These are phyloP conservation scores for Argyrosomus japonicus DNA, from an alignment of 2,113 vertebrate genomes.

Conservation along the genomic window DNA sequence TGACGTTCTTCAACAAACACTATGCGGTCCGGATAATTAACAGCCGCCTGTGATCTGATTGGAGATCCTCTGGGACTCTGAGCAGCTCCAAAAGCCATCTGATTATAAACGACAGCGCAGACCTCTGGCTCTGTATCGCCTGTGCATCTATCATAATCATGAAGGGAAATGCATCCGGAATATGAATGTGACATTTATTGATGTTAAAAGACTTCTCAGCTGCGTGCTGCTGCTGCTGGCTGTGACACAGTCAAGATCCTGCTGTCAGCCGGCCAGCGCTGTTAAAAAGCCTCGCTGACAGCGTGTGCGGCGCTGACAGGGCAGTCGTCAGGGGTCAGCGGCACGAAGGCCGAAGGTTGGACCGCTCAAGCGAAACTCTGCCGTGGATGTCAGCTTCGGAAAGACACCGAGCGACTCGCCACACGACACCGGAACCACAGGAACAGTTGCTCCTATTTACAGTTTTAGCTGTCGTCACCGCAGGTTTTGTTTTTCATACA, in stretches of 20 bases:
- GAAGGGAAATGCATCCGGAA: constrained; percentile 34
- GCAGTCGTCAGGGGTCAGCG: constrained; percentile 46
- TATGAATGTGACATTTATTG: constrained; percentile 67
- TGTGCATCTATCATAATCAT: constrained; percentile 65
- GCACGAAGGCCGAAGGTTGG: constrained; percentile 20
- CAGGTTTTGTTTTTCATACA: neutral
- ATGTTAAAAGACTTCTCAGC: constrained; percentile 49
- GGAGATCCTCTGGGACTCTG: constrained; percentile 16
- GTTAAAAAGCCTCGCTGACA: constrained; percentile 33
- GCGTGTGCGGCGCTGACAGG: constrained; percentile 14
- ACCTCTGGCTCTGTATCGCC: constrained; percentile 47
- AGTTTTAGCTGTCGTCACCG: neutral
- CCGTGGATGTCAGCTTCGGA: neutral
- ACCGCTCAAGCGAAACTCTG: constrained; percentile 29
- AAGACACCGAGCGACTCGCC: neutral
- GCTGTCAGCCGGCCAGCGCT: constrained; percentile 3
- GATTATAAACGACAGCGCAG: constrained; percentile 60
- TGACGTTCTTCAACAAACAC: constrained; percentile 5
- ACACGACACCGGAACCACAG: constrained; percentile 2
- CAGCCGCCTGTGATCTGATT: constrained; percentile 42
- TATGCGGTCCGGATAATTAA: constrained; percentile 52
- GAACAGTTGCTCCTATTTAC: neutral
- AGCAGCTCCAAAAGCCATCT: constrained; percentile 42
- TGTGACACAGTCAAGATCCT: constrained; percentile 9
- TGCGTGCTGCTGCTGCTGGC: neutral